Conservation (phyloP, 1,140 invertebrate genomes). For the Cyphomyrmex costatus region DNA sequence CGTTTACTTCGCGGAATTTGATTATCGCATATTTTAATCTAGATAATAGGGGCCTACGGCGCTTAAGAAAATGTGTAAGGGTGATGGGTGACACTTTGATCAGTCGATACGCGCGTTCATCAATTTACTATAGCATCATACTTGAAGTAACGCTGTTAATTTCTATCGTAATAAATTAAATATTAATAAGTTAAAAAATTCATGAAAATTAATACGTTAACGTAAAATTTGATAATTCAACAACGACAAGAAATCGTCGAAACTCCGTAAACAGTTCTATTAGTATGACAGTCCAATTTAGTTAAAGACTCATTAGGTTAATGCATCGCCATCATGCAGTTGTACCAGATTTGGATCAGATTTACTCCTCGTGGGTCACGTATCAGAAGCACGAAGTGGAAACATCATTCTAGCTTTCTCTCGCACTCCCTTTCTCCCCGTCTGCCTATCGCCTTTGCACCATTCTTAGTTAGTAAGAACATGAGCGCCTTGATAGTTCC, state of each 20-base stretch:
- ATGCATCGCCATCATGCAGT: slow-evolving; percentile 50
- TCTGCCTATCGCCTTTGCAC: not conserved
- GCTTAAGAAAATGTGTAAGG: slow-evolving; percentile 64
- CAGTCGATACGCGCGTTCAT: not conserved
- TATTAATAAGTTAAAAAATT: not conserved
- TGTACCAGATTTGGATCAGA: slow-evolving; percentile 53
- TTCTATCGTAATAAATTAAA: not conserved
- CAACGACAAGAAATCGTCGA: not conserved
- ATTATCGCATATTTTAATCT: slow-evolving; percentile 83
- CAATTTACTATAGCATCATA: not conserved
- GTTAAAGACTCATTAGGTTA: slow-evolving; percentile 67
- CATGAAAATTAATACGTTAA: not conserved
- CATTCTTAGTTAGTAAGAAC: slow-evolving; percentile 59
- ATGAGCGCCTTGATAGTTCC: slow-evolving; percentile 61
- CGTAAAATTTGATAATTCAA: not conserved
- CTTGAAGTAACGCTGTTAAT: not conserved
- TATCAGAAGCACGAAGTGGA: slow-evolving; percentile 56
- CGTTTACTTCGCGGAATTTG: slow-evolving; percentile 77
- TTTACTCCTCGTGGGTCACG: slow-evolving; percentile 52
- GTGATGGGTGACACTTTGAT: slow-evolving; percentile 72
- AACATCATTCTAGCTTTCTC: slow-evolving; percentile 46
- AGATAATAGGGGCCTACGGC: slow-evolving; percentile 76
- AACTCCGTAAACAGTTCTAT: slow-evolving; percentile 47
- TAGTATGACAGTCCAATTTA: slow-evolving; percentile 60
- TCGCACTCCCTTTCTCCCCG: not conserved